phyloP scores from a whole-genome alignment of 1,140 invertebrate genomes.

The Alviniconcha marisindica region DNA sequence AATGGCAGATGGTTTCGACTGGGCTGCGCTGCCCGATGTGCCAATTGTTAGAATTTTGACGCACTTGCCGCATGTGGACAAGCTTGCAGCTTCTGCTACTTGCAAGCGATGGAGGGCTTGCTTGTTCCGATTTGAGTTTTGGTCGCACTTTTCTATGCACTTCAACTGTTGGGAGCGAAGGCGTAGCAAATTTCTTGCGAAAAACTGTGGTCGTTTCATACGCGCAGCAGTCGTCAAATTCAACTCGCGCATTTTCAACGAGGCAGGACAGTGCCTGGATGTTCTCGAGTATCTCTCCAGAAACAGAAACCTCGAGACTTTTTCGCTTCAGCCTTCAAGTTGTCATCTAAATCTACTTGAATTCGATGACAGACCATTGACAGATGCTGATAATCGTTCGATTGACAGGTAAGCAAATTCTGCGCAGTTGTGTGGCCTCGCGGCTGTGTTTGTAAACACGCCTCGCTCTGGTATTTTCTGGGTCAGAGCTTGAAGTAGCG shows the following conservation, averaged over 20 bases:
- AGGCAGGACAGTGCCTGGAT: slow-evolving; percentile 69
- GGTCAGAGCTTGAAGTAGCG: not conserved
- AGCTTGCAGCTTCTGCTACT: slow-evolving; percentile 80
- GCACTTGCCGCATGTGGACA: slow-evolving; percentile 79
- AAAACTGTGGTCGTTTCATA: slow-evolving; percentile 76
- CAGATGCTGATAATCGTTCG: slow-evolving; percentile 45
- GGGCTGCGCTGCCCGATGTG: slow-evolving; percentile 80
- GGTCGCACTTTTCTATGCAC: slow-evolving; percentile 77
- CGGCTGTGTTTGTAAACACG: slow-evolving; percentile 45
- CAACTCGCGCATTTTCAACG: slow-evolving; percentile 73
- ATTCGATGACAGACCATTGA: slow-evolving; percentile 21
- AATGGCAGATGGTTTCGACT: slow-evolving; percentile 70
- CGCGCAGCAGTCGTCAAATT: slow-evolving; percentile 75
- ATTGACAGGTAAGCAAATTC: slow-evolving; percentile 61
- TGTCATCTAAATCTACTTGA: slow-evolving; percentile 73
- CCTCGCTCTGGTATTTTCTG: slow-evolving; percentile 41
- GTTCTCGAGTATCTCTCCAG: slow-evolving; percentile 67
- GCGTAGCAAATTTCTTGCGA: slow-evolving; percentile 74
- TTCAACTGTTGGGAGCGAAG: slow-evolving; percentile 74
- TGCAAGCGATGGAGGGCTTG: slow-evolving; percentile 82
- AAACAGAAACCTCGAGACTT: slow-evolving; percentile 72
- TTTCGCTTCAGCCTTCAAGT: slow-evolving; percentile 74
- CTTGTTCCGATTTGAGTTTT: slow-evolving; percentile 81
- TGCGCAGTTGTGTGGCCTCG: slow-evolving; percentile 32
- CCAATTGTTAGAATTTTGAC: slow-evolving; percentile 82